phyloP scores from a whole-genome alignment of 2,113 vertebrate species.

The Indicator maculatus region DNA sequence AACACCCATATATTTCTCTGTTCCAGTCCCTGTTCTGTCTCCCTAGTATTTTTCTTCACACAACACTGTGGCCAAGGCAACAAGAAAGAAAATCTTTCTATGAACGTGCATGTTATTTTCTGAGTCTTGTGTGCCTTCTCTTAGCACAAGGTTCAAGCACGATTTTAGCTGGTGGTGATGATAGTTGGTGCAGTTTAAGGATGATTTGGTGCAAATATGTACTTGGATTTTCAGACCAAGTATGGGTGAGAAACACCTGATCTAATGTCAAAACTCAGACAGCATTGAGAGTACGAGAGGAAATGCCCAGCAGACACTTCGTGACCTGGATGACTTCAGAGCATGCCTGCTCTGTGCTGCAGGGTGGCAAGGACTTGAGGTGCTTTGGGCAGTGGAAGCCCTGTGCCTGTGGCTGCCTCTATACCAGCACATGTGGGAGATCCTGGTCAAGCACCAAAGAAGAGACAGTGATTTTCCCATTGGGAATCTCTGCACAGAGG shows the following conservation, averaged over 20 bases:
- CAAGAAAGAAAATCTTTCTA: constrained; percentile 15
- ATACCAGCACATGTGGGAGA: fast-evolving
- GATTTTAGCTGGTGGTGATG: not conserved
- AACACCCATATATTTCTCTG: constrained; percentile 8
- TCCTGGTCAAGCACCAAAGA: not conserved
- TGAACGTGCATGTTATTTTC: not conserved
- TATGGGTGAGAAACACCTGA: not conserved
- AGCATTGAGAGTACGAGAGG: not conserved
- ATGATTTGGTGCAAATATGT: not conserved
- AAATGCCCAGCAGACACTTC: not conserved
- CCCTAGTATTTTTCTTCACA: constrained; percentile 21
- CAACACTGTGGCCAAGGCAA: constrained; percentile 51
- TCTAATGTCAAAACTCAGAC: not conserved
- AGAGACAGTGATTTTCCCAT: not conserved
- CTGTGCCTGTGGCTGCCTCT: not conserved
- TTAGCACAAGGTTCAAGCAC: not conserved
- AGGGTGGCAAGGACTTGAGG: not conserved
- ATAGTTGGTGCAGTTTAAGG: not conserved
- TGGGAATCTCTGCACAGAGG: not conserved
- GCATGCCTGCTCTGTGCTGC: fast-evolving
- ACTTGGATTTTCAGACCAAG: not conserved
- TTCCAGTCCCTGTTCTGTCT: not conserved
- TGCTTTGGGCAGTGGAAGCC: not conserved
- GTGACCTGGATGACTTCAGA: not conserved
- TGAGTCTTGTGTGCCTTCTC: not conserved